A percentile compares a stretch with the other conserved stretches of the same genome.
Conservation (phyloP, 2,113 vertebrate species). For the Stercorarius parasiticus region DNA sequence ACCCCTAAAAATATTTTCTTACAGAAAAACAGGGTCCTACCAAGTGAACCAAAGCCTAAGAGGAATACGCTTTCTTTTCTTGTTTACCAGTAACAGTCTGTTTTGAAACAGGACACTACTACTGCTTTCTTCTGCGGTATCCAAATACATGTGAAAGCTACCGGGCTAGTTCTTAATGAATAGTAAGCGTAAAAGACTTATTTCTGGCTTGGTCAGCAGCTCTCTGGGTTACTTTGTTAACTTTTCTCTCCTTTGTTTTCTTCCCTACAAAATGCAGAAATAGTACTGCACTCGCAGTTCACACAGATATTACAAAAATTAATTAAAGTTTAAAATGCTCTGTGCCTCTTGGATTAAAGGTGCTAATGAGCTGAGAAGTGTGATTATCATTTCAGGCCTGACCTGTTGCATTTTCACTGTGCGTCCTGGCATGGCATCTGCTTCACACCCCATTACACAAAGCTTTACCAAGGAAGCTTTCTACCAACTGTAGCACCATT, state of each 20-base stretch:
- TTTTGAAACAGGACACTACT: background rate
- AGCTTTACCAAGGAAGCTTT: background rate
- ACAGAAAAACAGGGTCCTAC: background rate
- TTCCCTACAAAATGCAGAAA: background rate
- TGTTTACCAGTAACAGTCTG: background rate
- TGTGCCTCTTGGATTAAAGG: background rate
- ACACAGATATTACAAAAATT: background rate
- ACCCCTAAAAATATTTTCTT: background rate
- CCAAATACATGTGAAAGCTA: background rate
- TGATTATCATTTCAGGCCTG: background rate
- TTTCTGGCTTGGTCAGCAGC: background rate
- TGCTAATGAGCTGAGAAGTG: slow-evolving; percentile 8
- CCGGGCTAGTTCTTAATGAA: background rate
- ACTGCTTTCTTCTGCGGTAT: background rate
- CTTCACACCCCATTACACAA: background rate
- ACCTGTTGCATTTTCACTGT: background rate
- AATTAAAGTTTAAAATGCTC: background rate
- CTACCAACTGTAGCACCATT: background rate
- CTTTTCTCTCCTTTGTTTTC: background rate
- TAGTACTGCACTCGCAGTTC: background rate
- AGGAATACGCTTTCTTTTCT: background rate
- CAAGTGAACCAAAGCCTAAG: background rate
- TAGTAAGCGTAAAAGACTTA: background rate
- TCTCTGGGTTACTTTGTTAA: background rate
- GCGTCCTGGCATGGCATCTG: background rate